These are phyloP conservation scores for Halcyon chelicuti DNA, from an alignment of 2,797 vertebrate genomes.

Conservation along the genomic window DNA sequence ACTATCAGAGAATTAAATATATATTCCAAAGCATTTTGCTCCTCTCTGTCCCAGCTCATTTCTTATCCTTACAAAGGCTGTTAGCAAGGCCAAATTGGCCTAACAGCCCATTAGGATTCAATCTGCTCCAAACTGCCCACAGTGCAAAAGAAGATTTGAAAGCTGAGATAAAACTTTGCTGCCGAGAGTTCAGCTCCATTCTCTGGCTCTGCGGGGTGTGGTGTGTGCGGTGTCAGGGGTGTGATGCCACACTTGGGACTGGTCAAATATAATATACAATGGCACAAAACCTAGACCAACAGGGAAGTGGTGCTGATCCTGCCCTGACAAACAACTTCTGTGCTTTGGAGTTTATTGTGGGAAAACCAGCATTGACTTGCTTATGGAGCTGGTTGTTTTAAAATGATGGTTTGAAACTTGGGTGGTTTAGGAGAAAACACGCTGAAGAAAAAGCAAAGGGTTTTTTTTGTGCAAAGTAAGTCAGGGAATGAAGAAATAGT, in stretches of 20 bases:
- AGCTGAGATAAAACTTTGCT: conserved; percentile 43
- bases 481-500: conserved; percentile 33
- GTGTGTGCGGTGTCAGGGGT: neutral
- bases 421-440: conserved; percentile 9
- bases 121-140: neutral
- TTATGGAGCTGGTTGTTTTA: conserved; percentile 22
- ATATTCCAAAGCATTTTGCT: conserved; percentile 41
- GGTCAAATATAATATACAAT: neutral
- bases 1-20: neutral
- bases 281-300: conserved; percentile 30
- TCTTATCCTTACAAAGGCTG: conserved; percentile 38
- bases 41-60: conserved; percentile 59
- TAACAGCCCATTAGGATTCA: conserved; percentile 43
- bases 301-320: conserved; percentile 5
- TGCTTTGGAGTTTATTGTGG: conserved; percentile 7
- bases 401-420: conserved; percentile 54
- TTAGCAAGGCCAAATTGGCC: conserved; percentile 26
- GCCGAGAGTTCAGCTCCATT: neutral
- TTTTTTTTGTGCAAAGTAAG: conserved; percentile 27
- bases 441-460: conserved; percentile 39
- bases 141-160: conserved; percentile 31
- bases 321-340: neutral
- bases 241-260: neutral
- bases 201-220: neutral
- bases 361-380: conserved; percentile 47